Percentiles rank a stretch among this genome's conserved stretches.
Conservation (phyloP, 2,888 invertebrate genomes). For the Campopleginae sp. region DNA sequence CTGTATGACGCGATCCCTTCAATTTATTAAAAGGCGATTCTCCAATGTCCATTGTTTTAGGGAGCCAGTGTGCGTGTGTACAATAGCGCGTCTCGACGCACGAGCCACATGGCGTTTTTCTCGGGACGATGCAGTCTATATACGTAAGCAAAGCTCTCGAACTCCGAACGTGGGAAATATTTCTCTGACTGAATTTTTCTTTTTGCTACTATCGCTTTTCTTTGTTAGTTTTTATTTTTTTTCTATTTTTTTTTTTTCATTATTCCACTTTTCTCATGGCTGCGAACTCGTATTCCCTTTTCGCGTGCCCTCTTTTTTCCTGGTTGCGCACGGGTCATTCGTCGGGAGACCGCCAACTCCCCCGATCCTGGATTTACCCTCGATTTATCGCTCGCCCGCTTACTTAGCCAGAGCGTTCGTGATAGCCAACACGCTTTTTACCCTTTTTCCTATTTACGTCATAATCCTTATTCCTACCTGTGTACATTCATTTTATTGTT, state of each 20-base stretch:
- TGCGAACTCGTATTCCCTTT: constrained; percentile 47
- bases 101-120: constrained; percentile 78
- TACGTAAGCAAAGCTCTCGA: constrained; percentile 7
- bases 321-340: constrained; percentile 32
- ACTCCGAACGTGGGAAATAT: constrained; percentile 70
- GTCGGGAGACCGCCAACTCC: constrained; percentile 30
- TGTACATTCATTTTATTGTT: neutral
- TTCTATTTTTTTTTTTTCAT: constrained; percentile 24
- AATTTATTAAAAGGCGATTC: constrained; percentile 81
- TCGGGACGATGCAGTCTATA: constrained; percentile 51
- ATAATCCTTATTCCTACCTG: neutral
- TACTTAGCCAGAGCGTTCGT: constrained; percentile 36
- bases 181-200: constrained; percentile 55
- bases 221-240: constrained; percentile 20
- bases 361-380: constrained; percentile 52
- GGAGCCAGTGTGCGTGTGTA: constrained; percentile 64
- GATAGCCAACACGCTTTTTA: constrained; percentile 41
- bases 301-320: constrained; percentile 48
- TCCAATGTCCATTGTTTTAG: constrained; percentile 77
- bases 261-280: constrained; percentile 43
- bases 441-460: neutral
- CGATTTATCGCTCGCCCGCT: constrained; percentile 56
- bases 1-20: constrained; percentile 77
- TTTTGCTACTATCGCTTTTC: constrained; percentile 13
- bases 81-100: constrained; percentile 75